Conservation (phyloP, 2,113 vertebrate genomes). For the Rostratula benghalensis region DNA sequence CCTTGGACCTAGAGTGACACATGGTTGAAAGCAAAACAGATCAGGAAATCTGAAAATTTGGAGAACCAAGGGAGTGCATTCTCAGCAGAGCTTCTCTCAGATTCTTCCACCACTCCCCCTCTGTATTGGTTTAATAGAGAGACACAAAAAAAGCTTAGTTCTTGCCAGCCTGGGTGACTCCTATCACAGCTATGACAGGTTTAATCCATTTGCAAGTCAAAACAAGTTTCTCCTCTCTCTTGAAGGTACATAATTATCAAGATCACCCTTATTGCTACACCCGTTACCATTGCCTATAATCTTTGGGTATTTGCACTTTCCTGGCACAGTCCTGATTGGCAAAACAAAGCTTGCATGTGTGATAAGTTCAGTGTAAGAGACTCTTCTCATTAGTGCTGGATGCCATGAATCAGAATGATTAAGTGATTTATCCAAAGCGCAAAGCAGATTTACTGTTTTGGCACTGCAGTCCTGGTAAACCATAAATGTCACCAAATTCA, state of each 20-base stretch:
- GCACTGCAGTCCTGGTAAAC: neutral
- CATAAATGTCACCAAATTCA: neutral
- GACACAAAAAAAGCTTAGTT: neutral
- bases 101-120: neutral
- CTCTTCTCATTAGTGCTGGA: neutral
- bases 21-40: neutral
- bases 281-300: slow-evolving; percentile 18
- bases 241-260: slow-evolving; percentile 43
- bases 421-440: slow-evolving; percentile 21
- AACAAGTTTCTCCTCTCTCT: slow-evolving; percentile 55
- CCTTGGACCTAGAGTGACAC: neutral
- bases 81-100: neutral
- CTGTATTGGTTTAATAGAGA: neutral
- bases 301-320: slow-evolving; percentile 34
- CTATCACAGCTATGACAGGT: slow-evolving; percentile 48
- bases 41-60: neutral
- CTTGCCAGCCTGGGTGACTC: slow-evolving; percentile 38
- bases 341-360: slow-evolving; percentile 23
- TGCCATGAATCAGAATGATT: slow-evolving; percentile 29
- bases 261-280: slow-evolving; percentile 47
- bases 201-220: slow-evolving; percentile 62
- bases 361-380: neutral
- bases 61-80: neutral
- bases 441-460: neutral
- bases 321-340: slow-evolving; percentile 1